These are phyloP conservation scores for Pyrrhia umbra DNA, from an alignment of 2,888 invertebrate species.

Conservation along the genomic window DNA sequence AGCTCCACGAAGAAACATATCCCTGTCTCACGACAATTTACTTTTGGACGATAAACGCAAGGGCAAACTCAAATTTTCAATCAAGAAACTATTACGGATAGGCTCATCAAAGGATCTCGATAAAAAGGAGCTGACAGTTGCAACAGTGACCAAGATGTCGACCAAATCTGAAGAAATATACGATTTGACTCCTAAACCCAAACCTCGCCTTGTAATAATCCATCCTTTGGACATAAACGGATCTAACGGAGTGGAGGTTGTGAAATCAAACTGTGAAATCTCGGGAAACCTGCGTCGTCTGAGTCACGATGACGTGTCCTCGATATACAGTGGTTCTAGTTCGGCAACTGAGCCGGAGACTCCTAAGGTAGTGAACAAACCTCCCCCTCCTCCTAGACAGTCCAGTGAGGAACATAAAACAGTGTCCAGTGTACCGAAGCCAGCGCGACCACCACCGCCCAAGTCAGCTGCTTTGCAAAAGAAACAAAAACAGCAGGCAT, in stretches of 20 bases:
- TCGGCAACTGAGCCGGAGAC: conserved; percentile 80
- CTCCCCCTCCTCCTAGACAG: conserved; percentile 94
- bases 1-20: conserved; percentile 92
- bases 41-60: conserved; percentile 92
- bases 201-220: conserved; percentile 95
- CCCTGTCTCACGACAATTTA: conserved; percentile 94
- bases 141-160: conserved; percentile 85
- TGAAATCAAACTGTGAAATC: conserved; percentile 89
- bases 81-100: conserved; percentile 95
- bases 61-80: conserved; percentile 93
- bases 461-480: conserved; percentile 92
- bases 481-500: conserved; percentile 89
- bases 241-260: conserved; percentile 93
- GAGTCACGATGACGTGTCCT: conserved; percentile 90
- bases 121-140: conserved; percentile 87
- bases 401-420: conserved; percentile 86
- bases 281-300: conserved; percentile 77
- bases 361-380: conserved; percentile 89
- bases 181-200: conserved; percentile 91
- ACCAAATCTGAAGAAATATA: conserved; percentile 89
- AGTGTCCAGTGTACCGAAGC: conserved; percentile 90
- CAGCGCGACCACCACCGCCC: conserved; percentile 93
- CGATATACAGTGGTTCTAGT: conserved; percentile 85
- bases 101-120: conserved; percentile 93
- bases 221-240: conserved; percentile 96